phyloP scores from a whole-genome alignment of 2,888 invertebrate species.

The Girardia tigrina region DNA sequence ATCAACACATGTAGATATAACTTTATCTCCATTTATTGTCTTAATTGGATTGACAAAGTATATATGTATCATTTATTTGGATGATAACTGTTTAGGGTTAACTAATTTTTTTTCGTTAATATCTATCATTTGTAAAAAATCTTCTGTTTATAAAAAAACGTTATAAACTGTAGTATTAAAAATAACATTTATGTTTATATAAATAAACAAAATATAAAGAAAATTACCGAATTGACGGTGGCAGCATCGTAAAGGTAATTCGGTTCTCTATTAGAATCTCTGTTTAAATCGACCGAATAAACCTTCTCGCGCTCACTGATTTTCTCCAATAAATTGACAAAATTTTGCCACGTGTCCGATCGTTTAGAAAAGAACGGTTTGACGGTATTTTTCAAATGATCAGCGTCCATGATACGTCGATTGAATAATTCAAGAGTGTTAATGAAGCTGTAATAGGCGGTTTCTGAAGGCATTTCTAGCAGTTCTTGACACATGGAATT shows the following conservation, averaged over 20 bases:
- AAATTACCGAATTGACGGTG: background rate
- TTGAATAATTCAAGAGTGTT: background rate
- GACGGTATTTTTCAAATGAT: background rate
- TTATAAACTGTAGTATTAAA: too few species aligned
- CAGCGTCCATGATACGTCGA: background rate
- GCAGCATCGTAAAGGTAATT: background rate
- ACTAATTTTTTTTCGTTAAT: too few species aligned
- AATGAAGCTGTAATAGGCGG: background rate
- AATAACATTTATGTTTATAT: too few species aligned
- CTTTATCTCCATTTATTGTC: too few species aligned
- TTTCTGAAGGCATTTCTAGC: background rate
- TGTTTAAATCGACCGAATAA: background rate
- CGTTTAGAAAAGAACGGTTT: conserved; percentile 1
- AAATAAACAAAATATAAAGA: too few species aligned
- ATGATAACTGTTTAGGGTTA: too few species aligned
- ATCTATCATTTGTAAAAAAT: too few species aligned
- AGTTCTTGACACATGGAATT: conserved; percentile 4
- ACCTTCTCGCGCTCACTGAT: background rate
- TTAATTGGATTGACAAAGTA: too few species aligned
- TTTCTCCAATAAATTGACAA: background rate
- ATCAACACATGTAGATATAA: too few species aligned
- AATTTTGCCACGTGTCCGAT: conserved; percentile 3
- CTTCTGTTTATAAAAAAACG: too few species aligned
- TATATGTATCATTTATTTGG: too few species aligned
- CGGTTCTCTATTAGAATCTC: background rate